These are phyloP conservation scores for Habrosyne pyritoides DNA, from an alignment of 2,888 invertebrate species.

Conservation along the genomic window DNA sequence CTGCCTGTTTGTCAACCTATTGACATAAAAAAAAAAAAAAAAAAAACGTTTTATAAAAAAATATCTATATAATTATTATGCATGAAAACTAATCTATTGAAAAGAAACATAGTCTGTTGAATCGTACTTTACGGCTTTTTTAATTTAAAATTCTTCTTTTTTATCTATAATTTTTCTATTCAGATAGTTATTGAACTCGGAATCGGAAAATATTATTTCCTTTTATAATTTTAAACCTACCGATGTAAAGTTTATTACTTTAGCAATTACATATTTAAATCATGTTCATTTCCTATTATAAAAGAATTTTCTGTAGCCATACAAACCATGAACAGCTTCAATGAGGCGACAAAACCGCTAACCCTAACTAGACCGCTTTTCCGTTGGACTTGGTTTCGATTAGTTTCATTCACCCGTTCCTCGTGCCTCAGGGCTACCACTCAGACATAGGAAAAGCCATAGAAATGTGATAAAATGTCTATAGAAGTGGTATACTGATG, in stretches of 20 bases:
- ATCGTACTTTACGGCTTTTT: slow-evolving; percentile 30
- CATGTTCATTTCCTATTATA: background rate
- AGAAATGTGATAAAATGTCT: background rate
- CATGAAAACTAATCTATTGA: no score
- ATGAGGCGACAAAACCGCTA: slow-evolving; percentile 23
- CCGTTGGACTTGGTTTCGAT: slow-evolving; percentile 55
- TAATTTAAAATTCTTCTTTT: slow-evolving; percentile 37
- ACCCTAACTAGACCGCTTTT: slow-evolving; percentile 40
- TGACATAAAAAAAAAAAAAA: no score
- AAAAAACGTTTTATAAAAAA: no score
- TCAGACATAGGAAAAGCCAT: background rate
- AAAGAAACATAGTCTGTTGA: slow-evolving; percentile 16
- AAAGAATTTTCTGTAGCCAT: background rate
- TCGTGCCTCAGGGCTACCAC: slow-evolving; percentile 21
- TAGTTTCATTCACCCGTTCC: slow-evolving; percentile 47
- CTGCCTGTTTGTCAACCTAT: no score
- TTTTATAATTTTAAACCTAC: no score
- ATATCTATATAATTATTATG: no score
- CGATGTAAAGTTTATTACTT: slow-evolving; percentile 14
- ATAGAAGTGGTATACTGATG: background rate
- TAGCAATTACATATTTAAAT: no score
- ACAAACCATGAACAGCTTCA: slow-evolving; percentile 20
- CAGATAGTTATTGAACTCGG: no score
- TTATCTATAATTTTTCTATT: slow-evolving; percentile 16
- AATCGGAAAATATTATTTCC: no score